Percentiles rank a stretch among this genome's conserved stretches.
These are phyloP conservation scores for Peribatodes rhomboidaria DNA, from an alignment of 2,888 invertebrate species.

Conservation along the genomic window DNA sequence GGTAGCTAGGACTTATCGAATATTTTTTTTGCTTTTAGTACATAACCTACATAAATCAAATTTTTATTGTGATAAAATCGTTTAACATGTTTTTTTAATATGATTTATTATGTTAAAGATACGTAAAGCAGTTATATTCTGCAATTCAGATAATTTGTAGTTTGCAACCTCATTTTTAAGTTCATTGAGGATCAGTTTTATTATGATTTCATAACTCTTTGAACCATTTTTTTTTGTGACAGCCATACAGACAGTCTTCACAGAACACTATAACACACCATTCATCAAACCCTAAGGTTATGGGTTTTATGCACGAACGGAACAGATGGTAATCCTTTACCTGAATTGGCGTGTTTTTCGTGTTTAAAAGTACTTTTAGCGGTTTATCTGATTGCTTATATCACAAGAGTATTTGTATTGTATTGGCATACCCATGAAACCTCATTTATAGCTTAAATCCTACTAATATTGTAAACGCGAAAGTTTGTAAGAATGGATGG, in stretches of 20 bases:
- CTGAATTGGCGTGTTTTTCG: slow-evolving; percentile 1
- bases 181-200: background rate
- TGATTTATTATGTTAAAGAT: background rate
- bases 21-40: too few relatives aligned
- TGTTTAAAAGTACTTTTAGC: background rate
- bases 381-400: background rate
- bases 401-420: background rate
- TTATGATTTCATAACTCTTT: slow-evolving; percentile 1
- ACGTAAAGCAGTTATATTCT: background rate
- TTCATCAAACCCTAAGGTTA: slow-evolving; percentile 10
- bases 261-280: slow-evolving; percentile 1
- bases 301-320: slow-evolving; percentile 3
- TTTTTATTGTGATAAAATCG: too few relatives aligned
- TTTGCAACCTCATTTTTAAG: background rate
- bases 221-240: background rate
- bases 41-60: too few relatives aligned
- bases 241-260: background rate
- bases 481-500: too few relatives aligned
- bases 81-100: too few relatives aligned
- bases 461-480: too few relatives aligned
- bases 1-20: too few relatives aligned
- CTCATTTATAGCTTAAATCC: background rate
- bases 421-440: too few relatives aligned
- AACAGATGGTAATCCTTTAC: slow-evolving; percentile 6
- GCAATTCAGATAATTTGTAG: background rate